Evolutionary conservation across 2,797 vertebrate genomes (phyloP).

Genomic region (Hippoglossus hippoglossus): DNA sequence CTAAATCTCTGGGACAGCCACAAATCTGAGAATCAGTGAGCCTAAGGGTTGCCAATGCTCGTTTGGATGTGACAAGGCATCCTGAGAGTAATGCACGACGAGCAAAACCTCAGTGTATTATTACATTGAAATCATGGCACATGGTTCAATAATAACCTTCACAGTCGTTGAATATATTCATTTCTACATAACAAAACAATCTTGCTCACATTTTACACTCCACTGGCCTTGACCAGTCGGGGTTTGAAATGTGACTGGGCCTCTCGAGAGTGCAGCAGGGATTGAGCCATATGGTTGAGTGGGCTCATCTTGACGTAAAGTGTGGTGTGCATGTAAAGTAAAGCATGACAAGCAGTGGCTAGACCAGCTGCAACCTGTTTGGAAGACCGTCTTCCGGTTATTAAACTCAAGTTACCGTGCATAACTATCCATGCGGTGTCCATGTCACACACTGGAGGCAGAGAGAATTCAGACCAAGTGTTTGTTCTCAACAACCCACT

Average conservation of each 20-base stretch:
- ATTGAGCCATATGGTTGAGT: slow-evolving; percentile 17
- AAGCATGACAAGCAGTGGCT: background rate
- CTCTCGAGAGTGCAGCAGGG: background rate
- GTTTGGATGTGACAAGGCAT: background rate
- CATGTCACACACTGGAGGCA: background rate
- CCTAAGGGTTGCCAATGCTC: background rate
- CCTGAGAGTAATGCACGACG: background rate
- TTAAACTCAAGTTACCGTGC: background rate
- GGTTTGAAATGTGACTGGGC: background rate
- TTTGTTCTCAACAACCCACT: background rate
- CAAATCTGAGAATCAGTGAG: background rate
- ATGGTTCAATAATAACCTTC: background rate
- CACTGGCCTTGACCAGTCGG: slow-evolving; percentile 3
- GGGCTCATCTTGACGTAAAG: background rate
- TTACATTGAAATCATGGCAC: background rate
- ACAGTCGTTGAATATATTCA: background rate
- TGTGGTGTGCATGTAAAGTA: slow-evolving; percentile 9
- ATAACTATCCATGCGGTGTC: background rate
- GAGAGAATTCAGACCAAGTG: background rate
- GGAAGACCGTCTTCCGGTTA: background rate
- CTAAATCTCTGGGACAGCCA: background rate
- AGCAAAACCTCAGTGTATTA: background rate
- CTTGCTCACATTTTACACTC: background rate
- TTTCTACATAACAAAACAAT: background rate
- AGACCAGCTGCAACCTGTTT: background rate